phyloP scores from a whole-genome alignment of 2,797 vertebrate genomes.

The Smutsia gigantea region DNA sequence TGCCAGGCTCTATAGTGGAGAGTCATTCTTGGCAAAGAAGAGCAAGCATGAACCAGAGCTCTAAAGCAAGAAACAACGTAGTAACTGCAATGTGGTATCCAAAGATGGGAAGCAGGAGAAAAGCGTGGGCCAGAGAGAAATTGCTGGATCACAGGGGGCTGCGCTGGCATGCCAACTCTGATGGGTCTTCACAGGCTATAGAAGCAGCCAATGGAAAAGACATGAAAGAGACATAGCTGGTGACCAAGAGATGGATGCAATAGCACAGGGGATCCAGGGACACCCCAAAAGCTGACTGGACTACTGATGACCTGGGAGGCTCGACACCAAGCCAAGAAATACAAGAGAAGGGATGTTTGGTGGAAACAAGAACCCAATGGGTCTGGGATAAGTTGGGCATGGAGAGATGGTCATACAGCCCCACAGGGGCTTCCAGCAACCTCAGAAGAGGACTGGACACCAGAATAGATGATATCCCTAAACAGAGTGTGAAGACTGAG shows the following conservation, averaged over 20 bases:
- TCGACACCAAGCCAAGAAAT: background rate
- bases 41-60: background rate
- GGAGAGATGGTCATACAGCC: background rate
- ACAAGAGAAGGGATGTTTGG: background rate
- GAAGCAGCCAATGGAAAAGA: background rate
- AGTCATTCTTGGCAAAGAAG: background rate
- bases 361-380: background rate
- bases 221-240: too few species aligned
- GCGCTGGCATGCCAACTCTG: too few species aligned
- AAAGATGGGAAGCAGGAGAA: background rate
- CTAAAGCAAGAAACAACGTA: background rate
- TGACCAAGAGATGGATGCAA: background rate
- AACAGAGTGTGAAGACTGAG: background rate
- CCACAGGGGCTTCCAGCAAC: background rate
- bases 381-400: background rate
- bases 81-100: background rate
- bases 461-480: background rate
- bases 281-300: background rate
- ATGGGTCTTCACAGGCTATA: background rate
- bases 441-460: background rate
- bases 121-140: background rate
- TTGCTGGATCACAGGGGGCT: background rate
- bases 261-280: background rate
- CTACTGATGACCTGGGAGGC: too few species aligned
- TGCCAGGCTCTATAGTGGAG: too few species aligned